These are phyloP conservation scores for Acanthococcus lagerstroemiae DNA, from an alignment of 2,888 invertebrate species.

Conservation along the genomic window DNA sequence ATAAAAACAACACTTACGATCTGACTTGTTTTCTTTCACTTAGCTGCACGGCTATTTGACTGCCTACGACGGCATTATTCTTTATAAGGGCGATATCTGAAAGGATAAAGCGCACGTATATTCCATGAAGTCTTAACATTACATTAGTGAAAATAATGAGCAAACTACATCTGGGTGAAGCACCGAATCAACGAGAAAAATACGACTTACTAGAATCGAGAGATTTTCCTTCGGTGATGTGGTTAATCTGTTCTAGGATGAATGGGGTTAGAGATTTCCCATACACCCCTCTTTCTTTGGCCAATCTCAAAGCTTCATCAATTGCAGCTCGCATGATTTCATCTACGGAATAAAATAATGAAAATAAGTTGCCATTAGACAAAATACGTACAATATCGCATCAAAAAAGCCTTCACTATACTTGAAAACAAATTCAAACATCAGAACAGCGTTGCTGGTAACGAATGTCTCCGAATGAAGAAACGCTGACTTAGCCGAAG, in stretches of 20 bases:
- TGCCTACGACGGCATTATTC: constrained; percentile 81
- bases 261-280: constrained; percentile 93
- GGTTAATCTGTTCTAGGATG: constrained; percentile 64
- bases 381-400: background rate
- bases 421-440: background rate
- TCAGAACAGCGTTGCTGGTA: background rate
- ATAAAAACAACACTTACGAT: too few relatives aligned
- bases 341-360: background rate
- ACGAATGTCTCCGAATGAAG: too few relatives aligned
- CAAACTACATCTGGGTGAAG: background rate
- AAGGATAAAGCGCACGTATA: background rate
- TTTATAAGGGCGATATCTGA: constrained; percentile 80
- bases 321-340: constrained; percentile 60
- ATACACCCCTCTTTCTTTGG: constrained; percentile 49
- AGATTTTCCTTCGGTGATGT: constrained; percentile 72
- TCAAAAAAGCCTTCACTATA: too few relatives aligned
- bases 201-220: constrained; percentile 61
- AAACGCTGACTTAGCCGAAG: too few relatives aligned
- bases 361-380: background rate
- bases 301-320: constrained; percentile 54
- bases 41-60: constrained; percentile 62
- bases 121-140: background rate
- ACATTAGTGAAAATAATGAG: background rate
- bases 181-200: background rate
- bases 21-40: constrained; percentile 33